Base-by-base conservation (phyloP, 2,113 vertebrate genomes). In the Ptilonorhynchus violaceus region DNA sequence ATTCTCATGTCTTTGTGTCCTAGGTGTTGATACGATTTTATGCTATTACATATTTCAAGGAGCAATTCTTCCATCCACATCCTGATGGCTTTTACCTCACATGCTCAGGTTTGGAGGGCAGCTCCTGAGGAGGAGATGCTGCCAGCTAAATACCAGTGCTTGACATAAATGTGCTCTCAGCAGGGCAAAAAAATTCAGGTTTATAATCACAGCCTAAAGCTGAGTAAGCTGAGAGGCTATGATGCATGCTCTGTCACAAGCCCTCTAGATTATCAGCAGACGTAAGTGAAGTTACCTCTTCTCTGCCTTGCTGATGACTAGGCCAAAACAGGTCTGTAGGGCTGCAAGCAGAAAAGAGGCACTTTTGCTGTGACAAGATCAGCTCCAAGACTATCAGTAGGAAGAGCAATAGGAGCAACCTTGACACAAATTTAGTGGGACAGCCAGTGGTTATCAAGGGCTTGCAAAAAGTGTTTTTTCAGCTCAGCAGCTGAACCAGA, bases 381-480 rank as follows among this genome's bases (percentile, higher is more conserved):
- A 82, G 44, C 41, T 79, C 35, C 55, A 72, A 79, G 78, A 64
- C 41, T 74, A 85, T 27, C 42, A 74, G 30, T 58, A 91, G 59
- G 49, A 92, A 62, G 33, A 70, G 15, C 17, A 90, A 87, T 13
- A 69, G 50, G 55, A 89, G 58, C 56, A 96, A 53, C 8, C 74
- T 59, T 91, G 76, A 84, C 41, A 73, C 60, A 96, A 63, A 92
- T 92, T 84, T 72, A 89, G 25, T 84, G 73, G 83, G 83, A 93
- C 68, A 83, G 76, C 7, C 50, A 50, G 33, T 30, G 47, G 35
- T 93, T 84, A 92, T 75, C 33, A 85, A 87, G 86, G 20, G 56
- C 67, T 89, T 92, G 62, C 59, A 92, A 83, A 69, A n/a, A 60
- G 31, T 37, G 64, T 52, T 86, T 93, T 96, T 86, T 81, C 64